These are phyloP conservation scores for Muscidifurax raptorellus DNA, from an alignment of 1,140 invertebrate species.

Conservation along the genomic window DNA sequence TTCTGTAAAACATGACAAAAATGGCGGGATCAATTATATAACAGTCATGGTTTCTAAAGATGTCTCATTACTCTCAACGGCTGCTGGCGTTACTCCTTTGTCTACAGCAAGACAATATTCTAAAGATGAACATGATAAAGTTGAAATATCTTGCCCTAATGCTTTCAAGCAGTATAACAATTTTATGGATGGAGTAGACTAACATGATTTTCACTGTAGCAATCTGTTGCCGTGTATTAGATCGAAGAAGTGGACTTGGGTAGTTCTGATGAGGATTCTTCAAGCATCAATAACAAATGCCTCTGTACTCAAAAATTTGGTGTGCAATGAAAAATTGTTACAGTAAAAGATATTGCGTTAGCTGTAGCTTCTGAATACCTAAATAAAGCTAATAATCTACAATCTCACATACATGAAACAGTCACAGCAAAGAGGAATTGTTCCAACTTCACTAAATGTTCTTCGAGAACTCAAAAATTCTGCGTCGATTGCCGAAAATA, in stretches of 20 bases:
- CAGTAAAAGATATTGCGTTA: not conserved
- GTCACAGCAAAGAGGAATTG: no score
- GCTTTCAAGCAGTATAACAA: not conserved
- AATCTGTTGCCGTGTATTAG: not conserved
- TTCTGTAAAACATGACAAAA: conserved; percentile 4
- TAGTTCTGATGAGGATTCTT: no score
- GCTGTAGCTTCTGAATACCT: not conserved
- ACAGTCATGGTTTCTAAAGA: conserved; percentile 16
- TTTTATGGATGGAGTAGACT: not conserved
- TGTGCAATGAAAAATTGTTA: not conserved
- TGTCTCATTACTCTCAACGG: conserved; percentile 39
- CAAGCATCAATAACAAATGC: not conserved
- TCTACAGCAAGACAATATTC: not conserved
- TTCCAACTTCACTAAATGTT: no score
- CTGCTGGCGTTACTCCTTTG: not conserved
- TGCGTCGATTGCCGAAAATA: no score
- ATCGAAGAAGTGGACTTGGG: not conserved
- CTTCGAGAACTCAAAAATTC: no score
- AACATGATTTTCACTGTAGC: not conserved
- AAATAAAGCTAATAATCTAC: not conserved
- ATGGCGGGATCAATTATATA: not conserved
- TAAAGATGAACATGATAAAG: not conserved
- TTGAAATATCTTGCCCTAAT: not conserved
- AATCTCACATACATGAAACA: no score
- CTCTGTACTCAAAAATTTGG: not conserved